Evolutionary conservation across 2,888 invertebrate genomes (phyloP).

Genomic region (Eupithecia centaureata): DNA sequence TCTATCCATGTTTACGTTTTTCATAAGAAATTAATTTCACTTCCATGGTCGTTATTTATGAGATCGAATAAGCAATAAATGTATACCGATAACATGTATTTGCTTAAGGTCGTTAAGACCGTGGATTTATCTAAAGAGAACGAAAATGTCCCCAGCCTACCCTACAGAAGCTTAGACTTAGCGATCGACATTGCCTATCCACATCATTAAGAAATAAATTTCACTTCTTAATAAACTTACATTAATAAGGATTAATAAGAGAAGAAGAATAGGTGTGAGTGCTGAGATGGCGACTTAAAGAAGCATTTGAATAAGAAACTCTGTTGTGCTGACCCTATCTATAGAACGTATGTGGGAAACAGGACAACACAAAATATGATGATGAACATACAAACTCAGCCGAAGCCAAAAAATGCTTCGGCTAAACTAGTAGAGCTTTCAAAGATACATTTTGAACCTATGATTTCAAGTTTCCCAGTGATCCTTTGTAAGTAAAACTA

Average conservation of each 20-base stretch:
- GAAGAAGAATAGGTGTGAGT: too few species aligned
- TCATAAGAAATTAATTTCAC: constrained; percentile 80
- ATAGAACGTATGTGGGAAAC: too few species aligned
- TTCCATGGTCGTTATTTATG: constrained; percentile 79
- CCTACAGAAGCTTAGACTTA: constrained; percentile 55
- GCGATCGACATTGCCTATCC: not conserved
- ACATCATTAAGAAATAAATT: too few species aligned
- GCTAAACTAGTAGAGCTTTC: not conserved
- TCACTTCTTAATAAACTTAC: too few species aligned
- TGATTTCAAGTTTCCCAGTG: not conserved
- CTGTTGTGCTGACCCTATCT: too few species aligned
- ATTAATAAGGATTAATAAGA: too few species aligned
- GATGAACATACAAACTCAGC: too few species aligned
- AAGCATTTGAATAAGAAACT: too few species aligned
- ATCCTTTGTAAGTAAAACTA: not conserved
- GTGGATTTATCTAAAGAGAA: constrained; percentile 83
- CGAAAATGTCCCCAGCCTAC: constrained; percentile 78
- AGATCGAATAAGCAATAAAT: constrained; percentile 81
- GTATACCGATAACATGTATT: constrained; percentile 81
- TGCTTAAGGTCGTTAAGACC: constrained; percentile 80
- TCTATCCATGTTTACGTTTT: constrained; percentile 66
- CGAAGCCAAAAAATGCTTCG: too few species aligned
- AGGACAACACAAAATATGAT: too few species aligned
- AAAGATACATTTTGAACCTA: not conserved
- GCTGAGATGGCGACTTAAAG: too few species aligned